Conservation (phyloP, 2,888 invertebrate genomes). For the Clepsis dumicolana region DNA sequence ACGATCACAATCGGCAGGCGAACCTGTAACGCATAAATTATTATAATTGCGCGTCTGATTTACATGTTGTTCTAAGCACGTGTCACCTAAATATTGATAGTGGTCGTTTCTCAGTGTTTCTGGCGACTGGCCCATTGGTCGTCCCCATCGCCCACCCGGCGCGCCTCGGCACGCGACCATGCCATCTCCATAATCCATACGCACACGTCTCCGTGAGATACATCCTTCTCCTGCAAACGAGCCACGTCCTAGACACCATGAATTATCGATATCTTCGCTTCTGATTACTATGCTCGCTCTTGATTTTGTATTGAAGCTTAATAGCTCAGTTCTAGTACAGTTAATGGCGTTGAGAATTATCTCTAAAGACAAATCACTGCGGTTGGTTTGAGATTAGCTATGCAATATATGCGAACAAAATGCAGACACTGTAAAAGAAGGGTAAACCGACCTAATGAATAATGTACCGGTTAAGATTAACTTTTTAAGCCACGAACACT, state of each 20-base stretch:
- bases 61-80: constrained; percentile 25
- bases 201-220: constrained; percentile 20
- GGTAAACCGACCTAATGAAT: background rate
- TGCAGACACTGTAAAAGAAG: background rate
- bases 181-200: constrained; percentile 27
- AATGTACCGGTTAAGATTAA: background rate
- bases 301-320: constrained; percentile 9
- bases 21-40: constrained; percentile 33
- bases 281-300: constrained; percentile 15
- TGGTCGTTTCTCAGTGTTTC: constrained; percentile 31
- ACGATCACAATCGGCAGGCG: constrained; percentile 15
- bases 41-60: constrained; percentile 33
- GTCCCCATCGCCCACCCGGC: constrained; percentile 32
- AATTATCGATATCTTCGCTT: constrained; percentile 24
- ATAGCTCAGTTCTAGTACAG: background rate
- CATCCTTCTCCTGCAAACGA: constrained; percentile 32
- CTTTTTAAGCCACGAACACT: constrained; percentile 4
- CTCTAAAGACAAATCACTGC: background rate
- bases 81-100: constrained; percentile 40
- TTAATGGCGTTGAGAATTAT: background rate
- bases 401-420: background rate
- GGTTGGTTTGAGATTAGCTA: background rate
- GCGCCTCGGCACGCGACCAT: constrained; percentile 36
- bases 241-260: constrained; percentile 16
- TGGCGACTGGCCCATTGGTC: constrained; percentile 14